Conservation (phyloP, 2,113 vertebrate species). For the Rhinolophus ferrumequinum region DNA sequence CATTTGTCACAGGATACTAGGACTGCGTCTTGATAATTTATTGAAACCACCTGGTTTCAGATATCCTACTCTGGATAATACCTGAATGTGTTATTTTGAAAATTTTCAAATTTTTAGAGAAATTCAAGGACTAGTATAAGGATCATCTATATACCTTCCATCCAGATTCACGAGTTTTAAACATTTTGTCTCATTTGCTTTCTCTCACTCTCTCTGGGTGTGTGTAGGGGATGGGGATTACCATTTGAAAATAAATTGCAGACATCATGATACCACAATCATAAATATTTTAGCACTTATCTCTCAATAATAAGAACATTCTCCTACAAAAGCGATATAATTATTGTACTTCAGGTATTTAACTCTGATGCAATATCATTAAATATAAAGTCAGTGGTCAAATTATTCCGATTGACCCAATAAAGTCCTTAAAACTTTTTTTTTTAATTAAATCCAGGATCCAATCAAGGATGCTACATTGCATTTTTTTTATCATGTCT, state of each 20-base stretch:
- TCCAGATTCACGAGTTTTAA: not conserved
- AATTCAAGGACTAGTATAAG: not conserved
- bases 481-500: not conserved
- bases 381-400: not conserved
- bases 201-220: not conserved
- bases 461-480: not conserved
- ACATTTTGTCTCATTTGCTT: not conserved
- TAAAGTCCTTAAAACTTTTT: not conserved
- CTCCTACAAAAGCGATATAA: not conserved
- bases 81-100: not conserved
- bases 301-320: not conserved
- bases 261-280: not conserved
- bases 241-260: not conserved
- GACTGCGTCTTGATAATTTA: constrained; percentile 57
- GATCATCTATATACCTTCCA: not conserved
- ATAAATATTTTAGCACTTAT: not conserved
- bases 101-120: not conserved
- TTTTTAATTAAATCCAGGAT: not conserved
- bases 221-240: not conserved
- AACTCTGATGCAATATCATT: not conserved
- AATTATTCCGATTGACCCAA: not conserved
- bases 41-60: constrained; percentile 62
- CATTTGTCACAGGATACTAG: constrained; percentile 35
- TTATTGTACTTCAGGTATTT: not conserved
- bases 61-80: not conserved